phyloP scores from a whole-genome alignment of 1,140 invertebrate genomes.

The Watersipora subatra region DNA sequence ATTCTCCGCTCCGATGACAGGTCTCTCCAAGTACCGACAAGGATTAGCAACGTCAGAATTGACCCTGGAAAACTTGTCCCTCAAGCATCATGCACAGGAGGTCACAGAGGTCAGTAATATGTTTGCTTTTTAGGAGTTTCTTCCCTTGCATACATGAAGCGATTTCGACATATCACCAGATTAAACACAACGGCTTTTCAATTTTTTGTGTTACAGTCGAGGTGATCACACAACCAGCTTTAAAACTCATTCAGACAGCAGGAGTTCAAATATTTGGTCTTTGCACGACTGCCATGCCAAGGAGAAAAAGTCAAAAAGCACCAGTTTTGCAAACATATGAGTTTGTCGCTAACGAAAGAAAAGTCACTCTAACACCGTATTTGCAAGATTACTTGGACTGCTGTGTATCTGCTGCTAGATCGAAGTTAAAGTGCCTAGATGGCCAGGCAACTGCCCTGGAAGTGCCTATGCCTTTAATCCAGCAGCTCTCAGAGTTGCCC shows the following conservation, averaged over 20 bases:
- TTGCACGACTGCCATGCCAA: conserved; percentile 73
- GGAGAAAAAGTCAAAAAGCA: conserved; percentile 53
- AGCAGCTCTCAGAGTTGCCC: background rate
- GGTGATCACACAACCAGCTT: too few relatives aligned
- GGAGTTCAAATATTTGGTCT: conserved; percentile 79
- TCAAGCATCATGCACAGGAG: too few relatives aligned
- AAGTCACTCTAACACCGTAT: background rate
- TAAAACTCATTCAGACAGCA: conserved; percentile 64
- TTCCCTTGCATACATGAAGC: too few relatives aligned
- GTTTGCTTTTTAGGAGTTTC: too few relatives aligned
- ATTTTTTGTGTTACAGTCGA: too few relatives aligned
- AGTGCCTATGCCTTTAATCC: background rate
- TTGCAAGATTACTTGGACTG: background rate
- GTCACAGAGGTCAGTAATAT: too few relatives aligned
- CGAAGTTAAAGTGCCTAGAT: background rate
- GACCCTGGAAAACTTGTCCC: too few relatives aligned
- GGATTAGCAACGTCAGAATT: conserved; percentile 64
- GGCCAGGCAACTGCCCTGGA: background rate
- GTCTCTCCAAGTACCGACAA: conserved; percentile 69
- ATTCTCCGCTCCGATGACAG: conserved; percentile 58
- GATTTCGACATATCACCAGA: too few relatives aligned
- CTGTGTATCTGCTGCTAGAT: background rate
- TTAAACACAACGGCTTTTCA: too few relatives aligned
- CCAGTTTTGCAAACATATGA: conserved; percentile 68
- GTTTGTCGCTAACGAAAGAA: conserved; percentile 53